Evolutionary conservation across 2,797 vertebrate genomes (phyloP).

Genomic region (Melanogrammus aeglefinus): DNA sequence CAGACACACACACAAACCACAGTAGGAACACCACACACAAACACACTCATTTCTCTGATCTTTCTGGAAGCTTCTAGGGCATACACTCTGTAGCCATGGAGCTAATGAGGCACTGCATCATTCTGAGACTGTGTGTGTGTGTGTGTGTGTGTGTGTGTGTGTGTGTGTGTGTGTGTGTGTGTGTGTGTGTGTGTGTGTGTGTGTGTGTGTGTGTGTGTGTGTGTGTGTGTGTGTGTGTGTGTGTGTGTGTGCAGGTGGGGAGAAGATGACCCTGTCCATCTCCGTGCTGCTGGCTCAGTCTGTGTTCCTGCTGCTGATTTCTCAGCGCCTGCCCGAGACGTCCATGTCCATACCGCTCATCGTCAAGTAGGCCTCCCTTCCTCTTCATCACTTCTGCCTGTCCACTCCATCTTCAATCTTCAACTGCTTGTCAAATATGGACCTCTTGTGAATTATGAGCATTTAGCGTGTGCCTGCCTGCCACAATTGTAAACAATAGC

Average conservation of each 20-base stretch:
- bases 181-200: constrained; percentile 14
- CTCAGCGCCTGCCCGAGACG: constrained; percentile 89
- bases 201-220: constrained; percentile 18
- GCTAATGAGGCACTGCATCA: not conserved
- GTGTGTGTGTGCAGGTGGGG: constrained; percentile 80
- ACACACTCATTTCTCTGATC: not conserved
- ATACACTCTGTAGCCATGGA: not conserved
- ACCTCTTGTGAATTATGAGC: too few species aligned
- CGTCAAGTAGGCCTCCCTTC: constrained; percentile 81
- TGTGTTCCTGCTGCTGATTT: constrained; percentile 94
- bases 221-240: constrained; percentile 20
- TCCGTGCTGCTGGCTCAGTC: constrained; percentile 94
- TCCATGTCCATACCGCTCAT: constrained; percentile 91
- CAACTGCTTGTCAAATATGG: not conserved
- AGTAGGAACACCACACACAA: too few species aligned
- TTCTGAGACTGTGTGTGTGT: constrained; percentile 9
- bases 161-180: constrained; percentile 17
- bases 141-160: constrained; percentile 17
- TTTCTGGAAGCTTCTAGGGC: not conserved
- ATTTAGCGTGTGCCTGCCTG: too few species aligned
- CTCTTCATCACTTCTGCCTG: not conserved
- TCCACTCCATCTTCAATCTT: not conserved
- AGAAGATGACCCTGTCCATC: constrained; percentile 96
- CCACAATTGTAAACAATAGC: too few species aligned
- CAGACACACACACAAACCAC: too few species aligned